These are phyloP conservation scores for Melanitta fusca DNA, from an alignment of 2,797 vertebrate genomes.

Conservation along the genomic window DNA sequence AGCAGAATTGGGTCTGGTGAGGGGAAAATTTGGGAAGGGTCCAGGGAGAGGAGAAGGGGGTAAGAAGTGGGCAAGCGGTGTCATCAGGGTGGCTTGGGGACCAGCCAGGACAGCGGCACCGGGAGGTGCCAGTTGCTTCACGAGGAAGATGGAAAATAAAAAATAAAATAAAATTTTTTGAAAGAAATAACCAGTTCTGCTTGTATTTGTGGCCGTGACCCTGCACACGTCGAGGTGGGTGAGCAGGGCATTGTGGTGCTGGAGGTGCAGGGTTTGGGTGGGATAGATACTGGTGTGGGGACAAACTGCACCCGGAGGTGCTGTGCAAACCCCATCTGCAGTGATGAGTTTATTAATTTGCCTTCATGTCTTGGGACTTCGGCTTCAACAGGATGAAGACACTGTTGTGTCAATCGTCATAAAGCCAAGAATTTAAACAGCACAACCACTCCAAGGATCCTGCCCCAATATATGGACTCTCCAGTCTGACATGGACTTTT, in stretches of 20 bases:
- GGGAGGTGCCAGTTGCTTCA: fast-evolving
- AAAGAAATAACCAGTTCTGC: fast-evolving
- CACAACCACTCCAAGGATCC: too few species aligned
- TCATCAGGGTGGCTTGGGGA: background rate
- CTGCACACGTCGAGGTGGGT: too few species aligned
- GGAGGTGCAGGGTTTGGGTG: background rate
- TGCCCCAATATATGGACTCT: background rate
- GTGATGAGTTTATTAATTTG: fast-evolving
- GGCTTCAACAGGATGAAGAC: background rate
- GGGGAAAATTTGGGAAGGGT: too few species aligned
- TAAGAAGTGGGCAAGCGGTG: background rate
- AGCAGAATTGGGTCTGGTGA: background rate
- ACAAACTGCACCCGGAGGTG: background rate
- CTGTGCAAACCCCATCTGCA: fast-evolving
- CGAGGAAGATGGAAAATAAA: background rate
- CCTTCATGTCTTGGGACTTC: fast-evolving
- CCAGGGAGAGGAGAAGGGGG: fast-evolving
- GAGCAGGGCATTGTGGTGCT: background rate
- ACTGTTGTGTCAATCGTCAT: fast-evolving
- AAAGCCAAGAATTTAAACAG: background rate
- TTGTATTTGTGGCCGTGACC: background rate
- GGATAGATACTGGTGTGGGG: background rate
- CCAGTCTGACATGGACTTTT: background rate
- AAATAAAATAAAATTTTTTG: too few species aligned
- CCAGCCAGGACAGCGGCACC: fast-evolving